Evolutionary conservation across 2,797 vertebrate genomes (phyloP).

Genomic region (Cyclura pinguis): DNA sequence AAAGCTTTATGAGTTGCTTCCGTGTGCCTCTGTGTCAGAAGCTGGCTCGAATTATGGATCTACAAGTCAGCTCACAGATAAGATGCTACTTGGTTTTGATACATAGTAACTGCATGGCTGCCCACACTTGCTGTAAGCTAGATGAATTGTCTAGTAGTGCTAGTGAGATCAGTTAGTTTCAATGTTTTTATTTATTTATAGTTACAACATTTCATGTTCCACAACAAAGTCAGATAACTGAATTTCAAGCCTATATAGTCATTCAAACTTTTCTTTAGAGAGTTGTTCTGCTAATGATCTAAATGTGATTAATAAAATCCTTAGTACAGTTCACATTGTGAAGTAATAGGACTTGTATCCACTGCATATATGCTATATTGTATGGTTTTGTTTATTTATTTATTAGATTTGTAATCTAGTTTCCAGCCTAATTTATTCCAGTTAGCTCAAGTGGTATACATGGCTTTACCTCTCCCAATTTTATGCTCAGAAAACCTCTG

Average conservation of each 20-base stretch:
- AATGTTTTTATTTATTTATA: not conserved
- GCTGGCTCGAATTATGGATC: not conserved
- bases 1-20: not conserved
- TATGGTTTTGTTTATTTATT: too few relatives aligned
- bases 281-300: not conserved
- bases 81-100: not conserved
- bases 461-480: too few relatives aligned
- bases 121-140: not conserved
- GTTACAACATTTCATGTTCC: not conserved
- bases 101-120: not conserved
- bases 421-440: not conserved
- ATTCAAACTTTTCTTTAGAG: not conserved
- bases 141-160: not conserved
- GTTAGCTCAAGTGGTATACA: not conserved
- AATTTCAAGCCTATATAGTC: not conserved
- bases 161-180: not conserved
- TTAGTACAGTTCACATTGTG: not conserved
- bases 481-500: too few relatives aligned
- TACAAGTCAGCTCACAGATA: not conserved
- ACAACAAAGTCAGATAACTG: not conserved
- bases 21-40: not conserved
- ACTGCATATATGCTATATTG: not conserved
- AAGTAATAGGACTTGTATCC: not conserved
- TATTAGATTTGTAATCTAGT: too few relatives aligned
- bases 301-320: not conserved